Conservation (phyloP, 1,140 invertebrate species). For the Drosophila gunungcola region DNA sequence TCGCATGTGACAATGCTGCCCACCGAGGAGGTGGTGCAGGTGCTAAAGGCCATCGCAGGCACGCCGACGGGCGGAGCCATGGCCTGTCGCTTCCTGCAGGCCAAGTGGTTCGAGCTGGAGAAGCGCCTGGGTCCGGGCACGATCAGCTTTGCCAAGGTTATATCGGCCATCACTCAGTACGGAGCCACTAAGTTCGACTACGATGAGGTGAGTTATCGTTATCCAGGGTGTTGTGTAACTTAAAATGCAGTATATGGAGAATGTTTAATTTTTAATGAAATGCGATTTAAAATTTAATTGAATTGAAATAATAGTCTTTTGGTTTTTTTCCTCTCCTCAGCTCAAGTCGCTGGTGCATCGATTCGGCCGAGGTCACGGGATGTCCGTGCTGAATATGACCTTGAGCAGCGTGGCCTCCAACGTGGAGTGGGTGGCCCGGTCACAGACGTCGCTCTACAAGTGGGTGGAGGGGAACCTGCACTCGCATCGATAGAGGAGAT, state of each 20-base stretch:
- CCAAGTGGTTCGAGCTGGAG: constrained; percentile 89
- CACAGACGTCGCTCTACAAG: constrained; percentile 82
- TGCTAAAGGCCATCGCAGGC: constrained; percentile 88
- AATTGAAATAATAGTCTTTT: background rate
- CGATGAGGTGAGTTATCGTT: constrained; percentile 86
- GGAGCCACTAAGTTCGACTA: constrained; percentile 90
- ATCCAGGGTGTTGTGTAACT: too few relatives aligned
- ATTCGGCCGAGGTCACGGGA: constrained; percentile 82
- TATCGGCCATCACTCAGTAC: constrained; percentile 89
- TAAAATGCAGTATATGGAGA: too few relatives aligned
- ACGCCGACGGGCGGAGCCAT: constrained; percentile 89
- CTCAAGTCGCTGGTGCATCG: constrained; percentile 83
- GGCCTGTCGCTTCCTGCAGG: constrained; percentile 91
- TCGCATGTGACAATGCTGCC: constrained; percentile 88
- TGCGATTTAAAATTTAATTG: too few relatives aligned
- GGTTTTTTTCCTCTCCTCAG: constrained; percentile 25
- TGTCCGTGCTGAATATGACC: constrained; percentile 83
- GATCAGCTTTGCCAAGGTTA: constrained; percentile 89
- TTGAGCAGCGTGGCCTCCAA: constrained; percentile 83
- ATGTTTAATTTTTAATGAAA: too few relatives aligned
- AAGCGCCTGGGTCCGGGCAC: constrained; percentile 88
- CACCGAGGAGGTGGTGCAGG: constrained; percentile 89
- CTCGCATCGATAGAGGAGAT: constrained; percentile 70
- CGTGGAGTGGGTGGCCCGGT: constrained; percentile 84
- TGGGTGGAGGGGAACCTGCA: constrained; percentile 83